Base-by-base conservation (phyloP, 1,140 invertebrate species). In the Brachionus asplanchnoidis region DNA sequence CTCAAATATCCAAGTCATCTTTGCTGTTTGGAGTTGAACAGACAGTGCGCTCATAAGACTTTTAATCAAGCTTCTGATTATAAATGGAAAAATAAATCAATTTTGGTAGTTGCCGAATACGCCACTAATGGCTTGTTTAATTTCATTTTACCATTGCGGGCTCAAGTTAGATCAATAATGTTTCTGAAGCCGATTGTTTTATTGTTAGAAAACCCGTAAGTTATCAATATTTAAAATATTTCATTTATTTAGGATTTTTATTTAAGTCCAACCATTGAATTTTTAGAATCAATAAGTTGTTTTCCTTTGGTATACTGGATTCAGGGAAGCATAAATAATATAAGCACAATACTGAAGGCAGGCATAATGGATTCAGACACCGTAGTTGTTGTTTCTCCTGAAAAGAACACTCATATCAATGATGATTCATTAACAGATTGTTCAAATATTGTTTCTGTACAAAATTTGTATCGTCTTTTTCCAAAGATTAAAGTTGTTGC, bases 401-500 rank as follows among this genome's bases (percentile, higher is more conserved):
- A 82, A 17, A 82, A 82, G 26, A 60, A 82, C 26, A 68, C 79
- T 6, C 53, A 95, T 1, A 94, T 94, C 1, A 95, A 98, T 90
- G 97, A 98, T 88, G 96, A 97, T 87, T 95, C 95, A 3, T 90
- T 98, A 12, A 94, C 95, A 28, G 97, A 99, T 89, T 99, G 97
- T 90, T 98, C 97, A 89, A 98, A 97, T 1, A 99, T 99, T 86
- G 96, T 99, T 4, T 96, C 96, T 80, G 97, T 98, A 20, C 97
- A 99, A 89, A 98, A 95, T 1, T 97, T 98, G 94, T 97, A 98
- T 92, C 97, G 97, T 91, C 95, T 98, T 91, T 98, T 98, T 91
- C 97, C 97, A 14, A 96, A 94, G 87, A 97, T 97, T 87, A 95
- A 96, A 90, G 97, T 97, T 87, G 97, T 98, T 87, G 98, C 97